Conservation (phyloP, 2,888 invertebrate genomes). For the Rhingia rostrata region DNA sequence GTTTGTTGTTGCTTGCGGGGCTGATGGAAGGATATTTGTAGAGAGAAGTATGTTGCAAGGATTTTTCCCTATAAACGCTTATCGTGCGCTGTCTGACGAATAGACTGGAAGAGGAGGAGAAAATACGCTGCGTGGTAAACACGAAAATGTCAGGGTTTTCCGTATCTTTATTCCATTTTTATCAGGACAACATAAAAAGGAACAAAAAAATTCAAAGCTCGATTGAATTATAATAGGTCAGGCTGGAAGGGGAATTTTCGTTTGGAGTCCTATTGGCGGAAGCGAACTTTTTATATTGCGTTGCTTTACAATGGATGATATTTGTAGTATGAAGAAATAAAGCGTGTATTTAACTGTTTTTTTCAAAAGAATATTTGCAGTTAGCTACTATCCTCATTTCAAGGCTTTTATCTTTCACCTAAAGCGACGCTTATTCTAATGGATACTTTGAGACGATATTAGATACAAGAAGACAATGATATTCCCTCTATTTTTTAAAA, state of each 20-base stretch:
- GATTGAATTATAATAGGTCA: slow-evolving; percentile 3
- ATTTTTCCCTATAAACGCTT: slow-evolving; percentile 27
- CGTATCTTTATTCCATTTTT: slow-evolving; percentile 52
- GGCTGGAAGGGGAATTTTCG: background rate
- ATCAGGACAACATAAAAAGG: background rate
- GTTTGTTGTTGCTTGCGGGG: background rate
- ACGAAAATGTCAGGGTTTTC: slow-evolving; percentile 62
- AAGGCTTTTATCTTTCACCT: too few relatives aligned
- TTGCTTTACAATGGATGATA: background rate
- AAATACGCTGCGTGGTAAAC: slow-evolving; percentile 33
- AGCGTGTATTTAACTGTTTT: too few relatives aligned
- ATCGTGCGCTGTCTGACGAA: background rate
- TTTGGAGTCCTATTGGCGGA: slow-evolving; percentile 36
- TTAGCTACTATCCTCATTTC: too few relatives aligned
- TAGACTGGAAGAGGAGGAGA: slow-evolving; percentile 3
- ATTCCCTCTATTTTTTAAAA: too few relatives aligned
- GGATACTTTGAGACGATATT: too few relatives aligned
- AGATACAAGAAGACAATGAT: too few relatives aligned
- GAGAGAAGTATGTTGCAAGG: slow-evolving; percentile 14
- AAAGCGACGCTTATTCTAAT: too few relatives aligned
- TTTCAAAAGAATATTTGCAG: too few relatives aligned
- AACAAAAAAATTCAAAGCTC: slow-evolving; percentile 21
- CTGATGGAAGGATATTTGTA: slow-evolving; percentile 36
- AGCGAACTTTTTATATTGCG: slow-evolving; percentile 31
- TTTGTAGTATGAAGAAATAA: too few relatives aligned